Percentiles rank a stretch among this genome's conserved stretches.
These are phyloP conservation scores for Linnaemya vulpina DNA, from an alignment of 2,888 invertebrate genomes.

Conservation along the genomic window DNA sequence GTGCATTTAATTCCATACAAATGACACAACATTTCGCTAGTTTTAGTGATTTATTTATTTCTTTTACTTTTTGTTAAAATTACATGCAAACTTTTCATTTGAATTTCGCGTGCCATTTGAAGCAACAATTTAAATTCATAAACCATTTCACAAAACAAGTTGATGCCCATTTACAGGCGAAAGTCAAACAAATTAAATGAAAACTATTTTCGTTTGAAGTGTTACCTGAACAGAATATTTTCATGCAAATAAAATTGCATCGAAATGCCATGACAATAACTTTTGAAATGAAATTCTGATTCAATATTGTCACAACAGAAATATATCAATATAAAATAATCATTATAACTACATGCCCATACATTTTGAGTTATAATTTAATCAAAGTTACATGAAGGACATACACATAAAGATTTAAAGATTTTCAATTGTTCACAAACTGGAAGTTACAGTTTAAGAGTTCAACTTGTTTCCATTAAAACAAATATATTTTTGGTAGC, in stretches of 20 bases:
- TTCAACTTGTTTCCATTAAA: too few relatives aligned
- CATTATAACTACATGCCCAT: background rate
- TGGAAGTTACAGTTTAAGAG: too few relatives aligned
- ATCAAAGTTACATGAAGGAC: background rate
- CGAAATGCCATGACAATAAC: background rate
- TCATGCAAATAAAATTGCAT: background rate
- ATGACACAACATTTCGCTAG: too few relatives aligned
- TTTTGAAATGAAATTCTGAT: background rate
- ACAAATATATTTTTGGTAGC: too few relatives aligned
- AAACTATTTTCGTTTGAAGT: background rate
- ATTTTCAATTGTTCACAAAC: background rate
- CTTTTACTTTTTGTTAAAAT: background rate
- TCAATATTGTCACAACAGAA: background rate
- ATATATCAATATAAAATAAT: background rate
- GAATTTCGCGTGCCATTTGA: slow-evolving; percentile 20
- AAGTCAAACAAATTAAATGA: slow-evolving; percentile 6
- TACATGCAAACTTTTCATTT: slow-evolving; percentile 8
- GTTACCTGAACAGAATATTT: background rate
- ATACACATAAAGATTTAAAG: background rate
- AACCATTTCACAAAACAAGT: slow-evolving; percentile 23
- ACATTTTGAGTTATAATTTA: background rate
- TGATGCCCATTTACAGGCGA: background rate
- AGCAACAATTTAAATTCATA: slow-evolving; percentile 7
- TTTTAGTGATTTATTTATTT: background rate
- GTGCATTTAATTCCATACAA: background rate